Percentiles rank a stretch among this genome's conserved stretches.
Conservation (phyloP, 1,140 invertebrate genomes). For the Trachymyrmex cornetzi region DNA sequence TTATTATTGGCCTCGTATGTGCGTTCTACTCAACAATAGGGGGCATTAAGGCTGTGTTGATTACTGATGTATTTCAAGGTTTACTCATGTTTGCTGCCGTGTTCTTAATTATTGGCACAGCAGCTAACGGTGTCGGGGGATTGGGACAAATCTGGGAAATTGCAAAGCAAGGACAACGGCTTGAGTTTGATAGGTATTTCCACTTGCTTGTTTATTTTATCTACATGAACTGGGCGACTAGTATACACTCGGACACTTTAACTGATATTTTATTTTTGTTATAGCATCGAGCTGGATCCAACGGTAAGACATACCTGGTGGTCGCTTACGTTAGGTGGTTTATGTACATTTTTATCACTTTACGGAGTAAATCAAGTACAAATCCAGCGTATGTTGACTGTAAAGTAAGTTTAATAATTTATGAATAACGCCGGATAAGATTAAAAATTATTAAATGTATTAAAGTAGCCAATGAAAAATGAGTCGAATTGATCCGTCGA, state of each 20-base stretch:
- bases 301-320: constrained; percentile 92
- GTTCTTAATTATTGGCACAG: constrained; percentile 92
- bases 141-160: constrained; percentile 89
- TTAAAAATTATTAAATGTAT: constrained; percentile 18
- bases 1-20: constrained; percentile 93
- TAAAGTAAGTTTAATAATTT: constrained; percentile 86
- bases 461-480: not conserved
- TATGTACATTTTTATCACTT: constrained; percentile 92
- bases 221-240: too few species aligned
- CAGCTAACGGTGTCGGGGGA: constrained; percentile 89
- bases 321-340: constrained; percentile 91
- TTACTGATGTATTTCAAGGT: constrained; percentile 95
- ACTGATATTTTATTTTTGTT: constrained; percentile 53
- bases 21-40: constrained; percentile 95
- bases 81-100: constrained; percentile 92
- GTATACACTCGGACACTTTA: not conserved
- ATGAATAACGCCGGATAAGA: not conserved
- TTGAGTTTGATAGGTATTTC: constrained; percentile 90
- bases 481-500: too few species aligned
- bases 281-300: constrained; percentile 90
- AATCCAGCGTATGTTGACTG: constrained; percentile 94
- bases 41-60: constrained; percentile 96
- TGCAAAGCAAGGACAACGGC: constrained; percentile 89
- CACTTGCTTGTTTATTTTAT: not conserved
- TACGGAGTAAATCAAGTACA: constrained; percentile 95